Evolutionary conservation across 1,140 invertebrate species (phyloP).

Genomic region (Wasmannia auropunctata): DNA sequence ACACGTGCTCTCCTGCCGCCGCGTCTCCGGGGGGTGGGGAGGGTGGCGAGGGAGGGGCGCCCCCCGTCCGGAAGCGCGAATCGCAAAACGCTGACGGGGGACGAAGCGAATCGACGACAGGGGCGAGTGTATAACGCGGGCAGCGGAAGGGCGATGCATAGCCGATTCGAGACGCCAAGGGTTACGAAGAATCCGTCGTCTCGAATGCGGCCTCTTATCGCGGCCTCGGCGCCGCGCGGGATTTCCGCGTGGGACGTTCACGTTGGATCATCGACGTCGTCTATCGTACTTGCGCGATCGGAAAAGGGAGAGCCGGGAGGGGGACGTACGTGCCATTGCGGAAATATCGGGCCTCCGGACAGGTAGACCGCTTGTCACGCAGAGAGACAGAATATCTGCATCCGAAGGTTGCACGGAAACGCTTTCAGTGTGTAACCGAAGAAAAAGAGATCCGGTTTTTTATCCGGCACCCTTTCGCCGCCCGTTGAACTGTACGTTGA

Average conservation of each 20-base stretch:
- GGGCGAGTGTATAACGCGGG: neutral
- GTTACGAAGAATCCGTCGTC: constrained; percentile 6
- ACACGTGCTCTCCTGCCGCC: constrained; percentile 41
- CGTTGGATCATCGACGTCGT: neutral
- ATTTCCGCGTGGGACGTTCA: constrained; percentile 18
- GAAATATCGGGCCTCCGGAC: neutral
- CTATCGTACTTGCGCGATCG: neutral
- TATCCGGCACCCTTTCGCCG: neutral
- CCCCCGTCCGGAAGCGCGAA: neutral
- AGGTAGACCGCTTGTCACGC: neutral
- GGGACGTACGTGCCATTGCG: neutral
- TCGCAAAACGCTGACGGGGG: neutral
- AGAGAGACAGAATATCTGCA: neutral
- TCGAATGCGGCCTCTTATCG: neutral
- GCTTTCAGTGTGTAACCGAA: neutral
- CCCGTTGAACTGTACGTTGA: neutral
- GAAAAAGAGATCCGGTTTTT: neutral
- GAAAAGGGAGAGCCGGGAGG: too few species aligned
- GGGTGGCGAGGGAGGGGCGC: too few species aligned
- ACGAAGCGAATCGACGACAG: neutral
- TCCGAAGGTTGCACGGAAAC: neutral
- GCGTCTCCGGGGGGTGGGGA: neutral
- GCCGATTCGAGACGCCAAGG: neutral
- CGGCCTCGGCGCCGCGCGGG: neutral
- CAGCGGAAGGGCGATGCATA: constrained; percentile 23